Base-by-base conservation (phyloP, 2,797 vertebrate genomes). In the Diplodus puntazzo region DNA sequence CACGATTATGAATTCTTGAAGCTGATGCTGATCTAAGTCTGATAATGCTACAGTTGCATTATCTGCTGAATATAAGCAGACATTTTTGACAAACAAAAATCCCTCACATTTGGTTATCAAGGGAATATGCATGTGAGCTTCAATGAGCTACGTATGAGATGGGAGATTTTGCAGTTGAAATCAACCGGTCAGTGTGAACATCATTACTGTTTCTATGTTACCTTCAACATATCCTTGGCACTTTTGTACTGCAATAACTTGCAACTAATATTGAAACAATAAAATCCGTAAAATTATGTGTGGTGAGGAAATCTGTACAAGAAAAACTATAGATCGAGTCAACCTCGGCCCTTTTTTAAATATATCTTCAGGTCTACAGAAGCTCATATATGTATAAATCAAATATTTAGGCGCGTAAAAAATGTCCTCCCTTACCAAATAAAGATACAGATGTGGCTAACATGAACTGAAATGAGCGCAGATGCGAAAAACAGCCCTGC, bases 371-470 rank as follows among this genome's bases (percentile, higher is more conserved):
- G n/a, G 12, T 67, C 57, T 55, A 62, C n/a, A 60, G 13, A 27
- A 27, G 49, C 23, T 55, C 39, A 48, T 45, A 27, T 43, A 60
- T 64, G 63, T 30, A 53, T 23, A 20, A 21, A 74, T 74, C 55
- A 80, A 67, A 79, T 84, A 77, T 84, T 77, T 74, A 77, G 25
- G 34, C 27, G 20, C 23, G 39, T 75, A 66, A 63, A 85, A 85
- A 81, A 79, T 45, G 23, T 3, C 66, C 71, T 8, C 23, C 1
- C 25, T 61, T 3, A n/a, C 50, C 42, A 55, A 62, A 79, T 14
- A 52, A 14, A 62, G 7, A 4, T 55, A 68, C 63, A 72, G 53
- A 49, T 66, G 54, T 13, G 54, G 39, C 17, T 43, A 10, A 49
- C 18, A 10, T 43, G 45, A 53, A 69, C 59, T 69, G 66, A 73